These are phyloP conservation scores for Tauraco erythrolophus DNA, from an alignment of 2,113 vertebrate genomes.

Conservation along the genomic window DNA sequence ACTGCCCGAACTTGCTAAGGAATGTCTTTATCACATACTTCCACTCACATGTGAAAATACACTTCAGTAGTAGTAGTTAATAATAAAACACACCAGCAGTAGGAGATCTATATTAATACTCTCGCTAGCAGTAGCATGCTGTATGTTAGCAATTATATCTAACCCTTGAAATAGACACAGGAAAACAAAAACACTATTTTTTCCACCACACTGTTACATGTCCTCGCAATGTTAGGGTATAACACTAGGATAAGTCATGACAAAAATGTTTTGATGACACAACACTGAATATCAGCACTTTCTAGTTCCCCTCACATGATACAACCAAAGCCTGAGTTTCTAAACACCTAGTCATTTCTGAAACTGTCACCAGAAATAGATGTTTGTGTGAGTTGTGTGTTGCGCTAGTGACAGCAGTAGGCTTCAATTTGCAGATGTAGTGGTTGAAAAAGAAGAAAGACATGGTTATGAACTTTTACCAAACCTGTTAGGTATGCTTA, in stretches of 20 bases:
- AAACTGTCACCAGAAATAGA: background rate
- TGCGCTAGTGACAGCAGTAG: background rate
- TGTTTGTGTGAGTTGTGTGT: background rate
- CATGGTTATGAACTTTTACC: background rate
- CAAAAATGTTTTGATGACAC: background rate
- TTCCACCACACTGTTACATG: background rate
- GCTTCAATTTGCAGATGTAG: background rate
- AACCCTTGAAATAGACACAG: background rate
- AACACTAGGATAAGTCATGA: background rate
- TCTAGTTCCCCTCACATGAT: background rate
- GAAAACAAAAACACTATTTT: background rate
- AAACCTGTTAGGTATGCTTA: background rate
- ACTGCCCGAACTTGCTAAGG: background rate
- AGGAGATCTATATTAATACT: background rate
- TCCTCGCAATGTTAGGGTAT: background rate
- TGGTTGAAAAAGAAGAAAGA: background rate
- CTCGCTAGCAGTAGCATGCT: background rate
- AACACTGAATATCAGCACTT: background rate
- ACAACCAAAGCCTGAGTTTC: background rate
- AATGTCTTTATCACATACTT: rapidly evolving
- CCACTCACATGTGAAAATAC: background rate
- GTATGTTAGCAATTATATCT: background rate
- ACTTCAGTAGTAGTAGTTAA: background rate
- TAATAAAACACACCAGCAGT: background rate
- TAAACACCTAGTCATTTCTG: background rate